Conservation (phyloP, 2,888 invertebrate species). For the Ecdyonurus torrentis region DNA sequence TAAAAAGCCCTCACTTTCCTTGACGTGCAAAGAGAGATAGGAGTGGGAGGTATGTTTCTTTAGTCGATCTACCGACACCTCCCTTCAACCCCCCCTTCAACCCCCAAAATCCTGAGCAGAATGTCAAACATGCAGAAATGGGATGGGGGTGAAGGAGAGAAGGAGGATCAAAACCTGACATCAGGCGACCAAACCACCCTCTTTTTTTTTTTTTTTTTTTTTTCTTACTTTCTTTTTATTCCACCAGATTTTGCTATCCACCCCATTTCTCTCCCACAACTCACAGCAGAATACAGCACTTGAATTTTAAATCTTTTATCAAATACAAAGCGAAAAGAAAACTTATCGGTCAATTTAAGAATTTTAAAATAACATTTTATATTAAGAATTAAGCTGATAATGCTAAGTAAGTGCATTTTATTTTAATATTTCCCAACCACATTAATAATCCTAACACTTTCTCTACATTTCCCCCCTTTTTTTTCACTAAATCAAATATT, state of each 20-base stretch:
- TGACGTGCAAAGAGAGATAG: background rate
- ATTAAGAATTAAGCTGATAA: background rate
- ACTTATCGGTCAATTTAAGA: background rate
- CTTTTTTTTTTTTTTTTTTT: background rate
- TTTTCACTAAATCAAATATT: too few relatives aligned
- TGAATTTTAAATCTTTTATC: background rate
- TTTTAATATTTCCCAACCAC: too few relatives aligned
- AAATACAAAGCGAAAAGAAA: background rate
- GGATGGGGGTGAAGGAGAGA: background rate
- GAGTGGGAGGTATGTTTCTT: background rate
- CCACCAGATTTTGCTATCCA: background rate
- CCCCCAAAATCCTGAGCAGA: background rate
- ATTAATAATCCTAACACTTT: too few relatives aligned
- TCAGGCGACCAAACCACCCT: background rate
- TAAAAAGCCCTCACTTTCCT: background rate
- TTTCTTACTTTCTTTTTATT: background rate
- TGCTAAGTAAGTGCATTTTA: background rate
- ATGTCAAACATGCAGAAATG: background rate
- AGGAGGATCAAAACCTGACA: background rate
- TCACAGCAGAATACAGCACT: too few relatives aligned
- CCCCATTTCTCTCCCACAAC: background rate
- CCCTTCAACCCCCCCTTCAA: background rate
- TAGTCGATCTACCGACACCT: background rate
- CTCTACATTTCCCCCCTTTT: too few relatives aligned
- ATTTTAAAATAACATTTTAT: background rate